A percentile compares a stretch with the other conserved stretches of the same genome.
Conservation (phyloP, 2,888 invertebrate species). For the Drosophila phalerata region DNA sequence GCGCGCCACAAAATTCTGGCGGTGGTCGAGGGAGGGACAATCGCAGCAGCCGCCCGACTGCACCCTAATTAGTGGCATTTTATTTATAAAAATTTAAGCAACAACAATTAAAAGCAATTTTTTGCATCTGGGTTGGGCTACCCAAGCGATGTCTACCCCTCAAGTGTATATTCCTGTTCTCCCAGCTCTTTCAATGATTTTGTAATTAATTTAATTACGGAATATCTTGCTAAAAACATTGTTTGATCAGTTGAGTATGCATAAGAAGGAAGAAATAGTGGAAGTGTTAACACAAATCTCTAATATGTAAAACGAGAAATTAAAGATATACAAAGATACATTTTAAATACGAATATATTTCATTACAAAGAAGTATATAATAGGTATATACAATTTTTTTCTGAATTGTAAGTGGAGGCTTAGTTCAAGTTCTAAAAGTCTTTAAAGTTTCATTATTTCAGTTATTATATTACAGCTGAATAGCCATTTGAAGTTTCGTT, state of each 20-base stretch:
- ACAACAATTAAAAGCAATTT: conserved; percentile 17
- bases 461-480: conserved; percentile 28
- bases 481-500: conserved; percentile 42
- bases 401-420: too few relatives aligned
- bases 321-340: too few relatives aligned
- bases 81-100: conserved; percentile 44
- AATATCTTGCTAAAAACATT: background rate
- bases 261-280: background rate
- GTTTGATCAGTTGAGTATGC: background rate
- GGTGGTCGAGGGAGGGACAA: conserved; percentile 38
- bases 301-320: background rate
- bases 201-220: background rate
- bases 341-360: too few relatives aligned
- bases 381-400: background rate
- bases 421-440: background rate
- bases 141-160: conserved; percentile 1
- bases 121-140: conserved; percentile 20
- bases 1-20: conserved; percentile 32
- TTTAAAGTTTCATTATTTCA: conserved; percentile 15
- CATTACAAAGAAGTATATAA: too few relatives aligned
- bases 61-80: conserved; percentile 71
- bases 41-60: conserved; percentile 41
- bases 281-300: background rate
- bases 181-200: background rate
- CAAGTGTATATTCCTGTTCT: background rate